These are phyloP conservation scores for Amazona ochrocephala DNA, from an alignment of 2,797 vertebrate species.

Conservation along the genomic window DNA sequence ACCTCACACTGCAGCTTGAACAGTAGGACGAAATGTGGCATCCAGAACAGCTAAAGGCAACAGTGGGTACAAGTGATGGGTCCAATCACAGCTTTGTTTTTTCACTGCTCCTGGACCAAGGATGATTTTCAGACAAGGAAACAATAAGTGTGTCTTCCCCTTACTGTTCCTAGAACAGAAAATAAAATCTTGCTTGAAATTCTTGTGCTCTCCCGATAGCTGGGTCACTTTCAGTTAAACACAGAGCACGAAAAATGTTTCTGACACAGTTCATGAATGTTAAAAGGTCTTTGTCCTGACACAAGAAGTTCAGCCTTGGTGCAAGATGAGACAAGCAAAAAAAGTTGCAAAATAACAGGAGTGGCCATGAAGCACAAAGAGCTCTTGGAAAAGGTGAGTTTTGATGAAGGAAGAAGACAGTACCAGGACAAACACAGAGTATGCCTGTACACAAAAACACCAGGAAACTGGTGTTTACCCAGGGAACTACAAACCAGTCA, in stretches of 20 bases:
- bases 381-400: neutral
- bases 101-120: neutral
- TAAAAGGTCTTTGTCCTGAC: neutral
- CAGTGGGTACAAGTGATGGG: neutral
- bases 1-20: neutral
- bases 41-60: neutral
- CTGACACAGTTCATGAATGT: neutral
- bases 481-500: too few relatives aligned
- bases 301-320: neutral
- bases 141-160: neutral
- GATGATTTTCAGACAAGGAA: neutral
- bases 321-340: neutral
- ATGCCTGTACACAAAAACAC: neutral
- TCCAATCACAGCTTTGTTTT: neutral
- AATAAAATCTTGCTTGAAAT: neutral
- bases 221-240: neutral
- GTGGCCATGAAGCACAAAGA: neutral
- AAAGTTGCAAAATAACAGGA: neutral
- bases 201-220: neutral
- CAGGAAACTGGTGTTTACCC: neutral
- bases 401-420: neutral
- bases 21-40: neutral
- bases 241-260: neutral
- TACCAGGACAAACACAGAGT: neutral
- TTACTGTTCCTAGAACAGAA: neutral